Evolutionary conservation across 2,888 invertebrate species (phyloP).

Genomic region (Tenthredo livida): DNA sequence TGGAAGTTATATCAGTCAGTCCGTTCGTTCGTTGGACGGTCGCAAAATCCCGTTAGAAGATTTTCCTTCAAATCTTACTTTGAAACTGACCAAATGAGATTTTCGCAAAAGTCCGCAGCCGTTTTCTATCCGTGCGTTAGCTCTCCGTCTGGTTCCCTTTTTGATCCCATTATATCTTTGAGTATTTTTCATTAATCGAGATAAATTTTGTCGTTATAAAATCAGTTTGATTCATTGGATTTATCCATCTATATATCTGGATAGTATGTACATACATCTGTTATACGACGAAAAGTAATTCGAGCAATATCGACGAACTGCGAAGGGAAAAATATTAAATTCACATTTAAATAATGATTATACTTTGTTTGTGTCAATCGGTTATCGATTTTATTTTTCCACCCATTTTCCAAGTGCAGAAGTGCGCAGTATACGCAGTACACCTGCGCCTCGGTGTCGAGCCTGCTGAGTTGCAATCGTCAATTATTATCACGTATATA

Average conservation of each 20-base stretch:
- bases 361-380: background rate
- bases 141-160: background rate
- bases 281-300: background rate
- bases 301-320: background rate
- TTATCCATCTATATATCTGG: background rate
- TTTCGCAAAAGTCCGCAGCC: constrained; percentile 31
- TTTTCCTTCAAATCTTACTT: constrained; percentile 48
- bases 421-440: background rate
- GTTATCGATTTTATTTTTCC: background rate
- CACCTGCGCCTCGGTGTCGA: constrained; percentile 6
- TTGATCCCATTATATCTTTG: background rate
- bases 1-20: constrained; percentile 14
- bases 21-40: background rate
- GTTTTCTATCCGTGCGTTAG: background rate
- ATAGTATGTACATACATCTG: background rate
- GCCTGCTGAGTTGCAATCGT: constrained; percentile 48
- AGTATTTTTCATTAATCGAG: background rate
- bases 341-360: background rate
- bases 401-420: background rate
- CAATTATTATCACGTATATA: constrained; percentile 46
- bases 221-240: background rate
- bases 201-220: background rate
- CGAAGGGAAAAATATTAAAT: background rate
- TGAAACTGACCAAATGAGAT: constrained; percentile 54
- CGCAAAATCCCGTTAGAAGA: constrained; percentile 25